Conservation (phyloP, 2,888 invertebrate species). For the Lamellibrachia columna region DNA sequence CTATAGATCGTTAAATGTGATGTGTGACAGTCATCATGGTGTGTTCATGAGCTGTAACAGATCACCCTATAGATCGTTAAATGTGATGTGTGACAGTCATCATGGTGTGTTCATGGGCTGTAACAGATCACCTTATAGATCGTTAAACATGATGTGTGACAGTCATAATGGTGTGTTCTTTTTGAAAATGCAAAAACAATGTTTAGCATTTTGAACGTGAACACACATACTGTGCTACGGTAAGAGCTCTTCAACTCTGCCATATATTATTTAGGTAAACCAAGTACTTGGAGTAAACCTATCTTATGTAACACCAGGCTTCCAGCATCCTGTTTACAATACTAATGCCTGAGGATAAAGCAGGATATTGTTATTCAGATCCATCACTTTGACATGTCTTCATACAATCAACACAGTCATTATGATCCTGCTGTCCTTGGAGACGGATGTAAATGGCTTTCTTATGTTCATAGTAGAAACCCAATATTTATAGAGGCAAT, state of each 20-base stretch:
- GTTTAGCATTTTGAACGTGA: background rate
- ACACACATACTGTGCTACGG: background rate
- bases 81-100: too few relatives aligned
- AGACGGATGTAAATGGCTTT: background rate
- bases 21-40: too few relatives aligned
- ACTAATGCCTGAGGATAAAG: background rate
- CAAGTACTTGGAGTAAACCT: background rate
- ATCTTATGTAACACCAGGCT: background rate
- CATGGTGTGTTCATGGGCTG: too few relatives aligned
- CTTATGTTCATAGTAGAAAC: background rate
- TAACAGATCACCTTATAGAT: background rate
- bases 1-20: too few relatives aligned
- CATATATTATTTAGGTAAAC: background rate
- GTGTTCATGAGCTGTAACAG: too few relatives aligned
- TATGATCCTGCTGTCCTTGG: background rate
- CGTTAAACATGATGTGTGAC: background rate
- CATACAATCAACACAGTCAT: conserved; percentile 1
- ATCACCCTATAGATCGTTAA: too few relatives aligned
- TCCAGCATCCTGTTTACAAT: background rate
- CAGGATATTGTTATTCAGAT: background rate
- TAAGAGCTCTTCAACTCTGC: background rate
- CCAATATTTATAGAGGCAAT: conserved; percentile 1
- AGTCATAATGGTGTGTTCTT: background rate
- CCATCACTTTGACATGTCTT: conserved; percentile 3
- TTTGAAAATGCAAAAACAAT: background rate